phyloP scores from a whole-genome alignment of 2,113 vertebrate genomes.

The Sander lucioperca region DNA sequence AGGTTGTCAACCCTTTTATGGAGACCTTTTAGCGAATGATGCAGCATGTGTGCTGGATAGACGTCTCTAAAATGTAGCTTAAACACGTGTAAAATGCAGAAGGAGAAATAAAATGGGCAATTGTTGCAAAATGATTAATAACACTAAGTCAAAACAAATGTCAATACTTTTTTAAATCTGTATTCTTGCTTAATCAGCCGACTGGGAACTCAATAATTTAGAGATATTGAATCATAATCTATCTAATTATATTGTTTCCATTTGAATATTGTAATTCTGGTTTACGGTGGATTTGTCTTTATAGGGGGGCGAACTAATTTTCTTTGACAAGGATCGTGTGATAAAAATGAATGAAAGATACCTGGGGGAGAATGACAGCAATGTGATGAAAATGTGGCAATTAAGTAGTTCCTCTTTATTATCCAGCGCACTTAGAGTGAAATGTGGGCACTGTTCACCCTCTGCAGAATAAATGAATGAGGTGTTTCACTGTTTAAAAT shows the following conservation, averaged over 20 bases:
- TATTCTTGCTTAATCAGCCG: constrained; percentile 24
- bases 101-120: background rate
- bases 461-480: background rate
- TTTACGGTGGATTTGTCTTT: constrained; percentile 26
- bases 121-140: background rate
- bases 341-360: constrained; percentile 16
- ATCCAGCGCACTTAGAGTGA: background rate
- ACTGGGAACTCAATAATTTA: constrained; percentile 15
- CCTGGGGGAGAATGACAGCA: constrained; percentile 6
- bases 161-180: background rate
- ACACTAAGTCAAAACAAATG: too few species aligned
- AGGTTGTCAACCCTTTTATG: constrained; percentile 1
- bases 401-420: constrained; percentile 43
- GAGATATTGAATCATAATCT: constrained; percentile 34
- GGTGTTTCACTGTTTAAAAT: background rate
- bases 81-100: background rate
- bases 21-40: background rate
- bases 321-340: too few species aligned
- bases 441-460: background rate
- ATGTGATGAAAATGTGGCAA: constrained; percentile 50
- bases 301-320: too few species aligned
- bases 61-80: background rate
- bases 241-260: constrained; percentile 39
- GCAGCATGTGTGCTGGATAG: too few species aligned
- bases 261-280: constrained; percentile 25